phyloP scores from a whole-genome alignment of 1,140 invertebrate genomes.

The Drosophila yakuba region DNA sequence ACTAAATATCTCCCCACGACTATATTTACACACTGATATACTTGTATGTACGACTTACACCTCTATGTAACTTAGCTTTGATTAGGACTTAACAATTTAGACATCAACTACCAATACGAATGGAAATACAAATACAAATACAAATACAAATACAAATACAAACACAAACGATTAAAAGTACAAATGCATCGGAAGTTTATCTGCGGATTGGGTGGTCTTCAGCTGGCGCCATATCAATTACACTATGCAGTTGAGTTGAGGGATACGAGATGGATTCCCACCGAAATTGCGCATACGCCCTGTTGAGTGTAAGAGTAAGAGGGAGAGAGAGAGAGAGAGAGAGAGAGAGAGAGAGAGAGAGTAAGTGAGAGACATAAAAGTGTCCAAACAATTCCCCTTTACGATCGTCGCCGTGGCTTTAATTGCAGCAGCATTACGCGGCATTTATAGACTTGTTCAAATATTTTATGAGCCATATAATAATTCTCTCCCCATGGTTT shows the following conservation, averaged over 20 bases:
- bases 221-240: slow-evolving; percentile 58
- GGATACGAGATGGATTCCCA: slow-evolving; percentile 35
- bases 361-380: slow-evolving; percentile 22
- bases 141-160: no score
- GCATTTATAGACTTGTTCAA: slow-evolving; percentile 81
- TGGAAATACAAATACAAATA: background rate
- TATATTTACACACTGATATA: slow-evolving; percentile 4
- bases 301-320: background rate
- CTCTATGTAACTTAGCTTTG: slow-evolving; percentile 10
- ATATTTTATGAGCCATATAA: slow-evolving; percentile 80
- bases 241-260: slow-evolving; percentile 1
- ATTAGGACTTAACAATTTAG: slow-evolving; percentile 16
- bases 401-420: slow-evolving; percentile 36
- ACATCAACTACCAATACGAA: slow-evolving; percentile 23
- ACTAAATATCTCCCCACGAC: slow-evolving; percentile 40
- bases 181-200: background rate
- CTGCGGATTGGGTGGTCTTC: no score
- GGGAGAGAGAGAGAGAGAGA: background rate
- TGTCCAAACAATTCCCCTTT: slow-evolving; percentile 53
- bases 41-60: slow-evolving; percentile 3
- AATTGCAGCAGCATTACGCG: slow-evolving; percentile 73
- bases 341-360: background rate
- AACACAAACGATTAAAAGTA: no score
- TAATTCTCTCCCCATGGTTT: slow-evolving; percentile 52
- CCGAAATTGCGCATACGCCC: slow-evolving; percentile 63